Conservation (phyloP, 2,113 vertebrate species). For the Cavia porcellus region DNA sequence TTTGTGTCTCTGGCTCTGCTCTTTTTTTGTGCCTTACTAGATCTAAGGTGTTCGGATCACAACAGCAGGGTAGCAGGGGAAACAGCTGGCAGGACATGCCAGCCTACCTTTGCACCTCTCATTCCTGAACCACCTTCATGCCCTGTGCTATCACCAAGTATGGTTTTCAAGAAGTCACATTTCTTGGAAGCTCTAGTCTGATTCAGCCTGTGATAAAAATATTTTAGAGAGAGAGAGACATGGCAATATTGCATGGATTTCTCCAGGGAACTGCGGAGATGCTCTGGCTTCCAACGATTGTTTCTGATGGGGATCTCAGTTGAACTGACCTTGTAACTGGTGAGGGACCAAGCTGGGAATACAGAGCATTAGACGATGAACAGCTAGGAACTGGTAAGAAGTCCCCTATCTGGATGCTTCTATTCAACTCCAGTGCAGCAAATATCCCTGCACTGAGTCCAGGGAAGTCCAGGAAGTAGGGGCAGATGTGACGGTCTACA, state of each 20-base stretch:
- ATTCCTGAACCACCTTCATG: not conserved
- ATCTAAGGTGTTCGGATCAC: not conserved
- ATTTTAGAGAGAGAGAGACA: not conserved
- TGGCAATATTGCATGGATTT: not conserved
- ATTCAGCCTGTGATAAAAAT: not conserved
- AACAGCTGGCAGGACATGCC: not conserved
- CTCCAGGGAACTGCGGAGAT: too few species aligned
- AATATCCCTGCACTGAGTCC: not conserved
- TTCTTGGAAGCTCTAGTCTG: not conserved
- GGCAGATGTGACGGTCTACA: not conserved
- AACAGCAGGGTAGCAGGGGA: not conserved
- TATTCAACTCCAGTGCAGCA: not conserved
- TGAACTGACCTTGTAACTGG: not conserved
- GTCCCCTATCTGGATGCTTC: not conserved
- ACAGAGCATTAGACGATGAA: conserved; percentile 43
- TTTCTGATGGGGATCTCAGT: not conserved
- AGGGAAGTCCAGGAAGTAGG: not conserved
- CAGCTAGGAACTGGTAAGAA: not conserved
- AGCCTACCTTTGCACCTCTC: not conserved
- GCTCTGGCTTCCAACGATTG: not conserved
- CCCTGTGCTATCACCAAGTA: not conserved
- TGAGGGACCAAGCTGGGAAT: not conserved
- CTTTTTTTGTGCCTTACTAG: not conserved
- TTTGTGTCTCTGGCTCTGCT: not conserved
- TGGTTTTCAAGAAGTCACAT: not conserved